A percentile compares a stretch with the other conserved stretches of the same genome.
These are phyloP conservation scores for Rallus crepitans DNA, from an alignment of 2,797 vertebrate genomes.

Conservation along the genomic window DNA sequence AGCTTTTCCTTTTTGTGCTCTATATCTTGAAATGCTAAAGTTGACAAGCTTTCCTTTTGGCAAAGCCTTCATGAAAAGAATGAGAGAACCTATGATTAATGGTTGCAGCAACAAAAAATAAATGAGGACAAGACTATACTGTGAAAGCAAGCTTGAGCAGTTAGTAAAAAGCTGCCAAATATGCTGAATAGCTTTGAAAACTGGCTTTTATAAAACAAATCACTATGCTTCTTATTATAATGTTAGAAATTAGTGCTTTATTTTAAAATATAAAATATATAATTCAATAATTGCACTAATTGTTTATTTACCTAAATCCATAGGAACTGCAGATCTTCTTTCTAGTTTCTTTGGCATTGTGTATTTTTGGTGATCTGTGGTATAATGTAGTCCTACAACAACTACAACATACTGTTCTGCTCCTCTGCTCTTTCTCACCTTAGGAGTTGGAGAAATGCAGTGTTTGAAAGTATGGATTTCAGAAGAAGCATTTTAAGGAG, in stretches of 20 bases:
- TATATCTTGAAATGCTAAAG: constrained; percentile 6
- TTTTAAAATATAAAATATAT: not conserved
- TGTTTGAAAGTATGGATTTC: not conserved
- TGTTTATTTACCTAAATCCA: not conserved
- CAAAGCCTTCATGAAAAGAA: constrained; percentile 12
- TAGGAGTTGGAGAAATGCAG: not conserved
- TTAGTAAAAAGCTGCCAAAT: constrained; percentile 16
- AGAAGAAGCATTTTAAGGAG: not conserved
- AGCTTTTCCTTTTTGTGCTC: not conserved
- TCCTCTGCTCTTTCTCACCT: not conserved
- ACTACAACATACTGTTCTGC: not conserved
- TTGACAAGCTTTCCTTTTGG: constrained; percentile 5
- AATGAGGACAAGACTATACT: constrained; percentile 15
- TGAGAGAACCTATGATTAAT: constrained; percentile 33
- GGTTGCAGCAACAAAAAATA: constrained; percentile 23
- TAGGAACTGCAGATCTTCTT: not conserved
- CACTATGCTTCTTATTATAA: not conserved
- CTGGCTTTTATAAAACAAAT: constrained; percentile 14
- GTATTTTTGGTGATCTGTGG: not conserved
- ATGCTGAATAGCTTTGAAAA: constrained; percentile 19
- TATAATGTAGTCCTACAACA: not conserved
- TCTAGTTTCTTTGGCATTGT: not conserved
- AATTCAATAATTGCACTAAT: not conserved
- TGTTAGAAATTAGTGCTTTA: not conserved
- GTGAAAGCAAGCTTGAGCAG: constrained; percentile 18